Conservation (phyloP, 35 echinoderm and acorn worm species). For the Lytechinus variegatus region DNA sequence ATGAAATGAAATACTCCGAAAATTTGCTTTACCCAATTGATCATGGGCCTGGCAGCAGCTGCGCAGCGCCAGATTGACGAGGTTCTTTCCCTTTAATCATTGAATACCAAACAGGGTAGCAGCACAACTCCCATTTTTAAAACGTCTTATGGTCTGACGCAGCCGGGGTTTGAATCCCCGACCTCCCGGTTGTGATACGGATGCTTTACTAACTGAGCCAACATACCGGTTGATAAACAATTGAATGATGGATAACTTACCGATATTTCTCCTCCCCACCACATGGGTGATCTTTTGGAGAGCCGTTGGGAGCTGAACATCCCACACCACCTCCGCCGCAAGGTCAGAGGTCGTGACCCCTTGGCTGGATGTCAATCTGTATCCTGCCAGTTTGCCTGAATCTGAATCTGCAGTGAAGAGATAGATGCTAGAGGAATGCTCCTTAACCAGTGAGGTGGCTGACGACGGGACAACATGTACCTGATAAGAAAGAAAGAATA, state of each 20-base stretch:
- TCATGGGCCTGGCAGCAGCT: too few relatives aligned
- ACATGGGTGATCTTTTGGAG: constrained; percentile 81
- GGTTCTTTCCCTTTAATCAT: too few relatives aligned
- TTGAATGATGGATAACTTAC: constrained; percentile 41
- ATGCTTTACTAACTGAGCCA: too few relatives aligned
- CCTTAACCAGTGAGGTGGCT: constrained; percentile 37
- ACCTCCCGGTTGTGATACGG: too few relatives aligned
- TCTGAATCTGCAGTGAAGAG: constrained; percentile 80
- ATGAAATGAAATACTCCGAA: too few relatives aligned
- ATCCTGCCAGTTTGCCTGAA: constrained; percentile 57
- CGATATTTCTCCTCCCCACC: constrained; percentile 71
- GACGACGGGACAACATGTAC: constrained; percentile 71
- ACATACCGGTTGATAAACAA: too few relatives aligned
- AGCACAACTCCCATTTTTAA: too few relatives aligned
- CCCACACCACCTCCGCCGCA: constrained; percentile 68
- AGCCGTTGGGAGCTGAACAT: constrained; percentile 76
- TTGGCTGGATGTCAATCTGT: constrained; percentile 18
- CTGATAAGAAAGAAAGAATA: constrained; percentile 45
- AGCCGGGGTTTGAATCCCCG: too few relatives aligned
- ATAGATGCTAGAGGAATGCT: constrained; percentile 60
- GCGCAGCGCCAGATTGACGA: too few relatives aligned
- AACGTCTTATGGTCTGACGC: too few relatives aligned
- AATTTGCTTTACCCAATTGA: too few relatives aligned
- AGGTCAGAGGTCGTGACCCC: neutral
- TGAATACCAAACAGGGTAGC: too few relatives aligned